These are phyloP conservation scores for Chitala chitala DNA, from an alignment of 2,113 vertebrate species.

Conservation along the genomic window DNA sequence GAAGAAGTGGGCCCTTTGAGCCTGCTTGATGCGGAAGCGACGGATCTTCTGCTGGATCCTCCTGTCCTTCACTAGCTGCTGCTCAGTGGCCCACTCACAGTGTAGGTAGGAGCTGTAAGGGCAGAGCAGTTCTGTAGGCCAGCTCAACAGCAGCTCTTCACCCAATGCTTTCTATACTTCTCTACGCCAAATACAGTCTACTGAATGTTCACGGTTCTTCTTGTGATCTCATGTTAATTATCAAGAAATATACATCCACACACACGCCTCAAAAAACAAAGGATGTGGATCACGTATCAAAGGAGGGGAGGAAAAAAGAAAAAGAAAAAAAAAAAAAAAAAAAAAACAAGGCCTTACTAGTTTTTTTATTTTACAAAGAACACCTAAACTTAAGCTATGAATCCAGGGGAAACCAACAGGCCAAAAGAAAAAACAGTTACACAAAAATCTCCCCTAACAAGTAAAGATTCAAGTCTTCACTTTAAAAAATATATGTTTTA, in stretches of 20 bases:
- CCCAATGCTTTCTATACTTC: too few relatives aligned
- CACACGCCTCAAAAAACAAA: background rate
- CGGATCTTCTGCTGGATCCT: conserved; percentile 72
- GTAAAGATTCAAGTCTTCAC: background rate
- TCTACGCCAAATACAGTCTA: too few relatives aligned
- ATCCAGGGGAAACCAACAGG: conserved; percentile 75
- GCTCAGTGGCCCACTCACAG: conserved; percentile 71
- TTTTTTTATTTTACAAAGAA: conserved; percentile 99
- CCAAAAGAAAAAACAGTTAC: background rate
- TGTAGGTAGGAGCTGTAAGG: conserved; percentile 64
- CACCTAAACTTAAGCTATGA: conserved; percentile 84
- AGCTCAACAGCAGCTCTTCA: too few relatives aligned
- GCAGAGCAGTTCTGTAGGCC: background rate
- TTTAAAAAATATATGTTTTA: too few relatives aligned
- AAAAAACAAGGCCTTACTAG: conserved; percentile 76
- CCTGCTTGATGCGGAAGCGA: conserved; percentile 70
- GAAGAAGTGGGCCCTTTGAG: conserved; percentile 67
- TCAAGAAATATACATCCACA: too few relatives aligned
- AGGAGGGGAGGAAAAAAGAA: too few relatives aligned
- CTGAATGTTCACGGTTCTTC: too few relatives aligned
- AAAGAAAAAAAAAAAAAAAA: too few relatives aligned
- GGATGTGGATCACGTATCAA: too few relatives aligned
- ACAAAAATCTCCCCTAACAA: background rate
- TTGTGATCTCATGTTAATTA: too few relatives aligned
- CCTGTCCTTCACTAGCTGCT: conserved; percentile 69